Evolutionary conservation across 2,797 vertebrate genomes (phyloP).

Genomic region (Cottoperca gobio): DNA sequence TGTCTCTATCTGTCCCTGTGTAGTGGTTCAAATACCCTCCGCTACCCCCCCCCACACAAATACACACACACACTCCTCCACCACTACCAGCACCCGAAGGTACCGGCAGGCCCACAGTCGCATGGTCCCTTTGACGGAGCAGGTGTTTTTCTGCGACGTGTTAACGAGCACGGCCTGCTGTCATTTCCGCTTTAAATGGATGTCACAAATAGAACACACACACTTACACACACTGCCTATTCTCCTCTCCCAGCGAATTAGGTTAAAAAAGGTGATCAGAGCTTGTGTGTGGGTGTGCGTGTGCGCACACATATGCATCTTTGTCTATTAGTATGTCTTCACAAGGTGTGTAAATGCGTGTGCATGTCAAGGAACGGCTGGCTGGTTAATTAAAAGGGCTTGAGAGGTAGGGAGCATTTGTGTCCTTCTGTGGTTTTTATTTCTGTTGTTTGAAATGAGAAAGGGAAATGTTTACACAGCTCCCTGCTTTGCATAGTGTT

Average conservation of each 20-base stretch:
- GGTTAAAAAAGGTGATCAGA: constrained; percentile 79
- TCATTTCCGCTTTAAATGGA: constrained; percentile 90
- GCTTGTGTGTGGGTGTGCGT: constrained; percentile 29
- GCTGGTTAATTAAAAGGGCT: constrained; percentile 52
- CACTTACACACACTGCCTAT: constrained; percentile 70
- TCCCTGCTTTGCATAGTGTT: constrained; percentile 33
- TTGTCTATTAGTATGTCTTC: constrained; percentile 10
- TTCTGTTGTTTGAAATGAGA: constrained; percentile 47
- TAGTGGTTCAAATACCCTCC: constrained; percentile 55
- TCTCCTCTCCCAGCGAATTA: constrained; percentile 71
- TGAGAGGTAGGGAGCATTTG: constrained; percentile 35
- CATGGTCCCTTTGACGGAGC: constrained; percentile 88
- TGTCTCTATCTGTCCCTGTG: constrained; percentile 77
- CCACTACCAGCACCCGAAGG: constrained; percentile 87
- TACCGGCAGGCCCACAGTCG: constrained; percentile 86
- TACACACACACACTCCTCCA: constrained; percentile 70
- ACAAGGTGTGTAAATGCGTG: constrained; percentile 73
- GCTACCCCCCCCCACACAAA: constrained; percentile 41
- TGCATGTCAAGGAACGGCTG: constrained; percentile 22
- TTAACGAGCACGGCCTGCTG: constrained; percentile 90
- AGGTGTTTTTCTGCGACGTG: constrained; percentile 90
- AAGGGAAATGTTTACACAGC: constrained; percentile 45
- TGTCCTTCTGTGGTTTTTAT: constrained; percentile 36
- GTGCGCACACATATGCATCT: not conserved
- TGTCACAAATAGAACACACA: constrained; percentile 87